phyloP scores from a whole-genome alignment of 2,888 invertebrate species.

The Melinopterus prodromus region DNA sequence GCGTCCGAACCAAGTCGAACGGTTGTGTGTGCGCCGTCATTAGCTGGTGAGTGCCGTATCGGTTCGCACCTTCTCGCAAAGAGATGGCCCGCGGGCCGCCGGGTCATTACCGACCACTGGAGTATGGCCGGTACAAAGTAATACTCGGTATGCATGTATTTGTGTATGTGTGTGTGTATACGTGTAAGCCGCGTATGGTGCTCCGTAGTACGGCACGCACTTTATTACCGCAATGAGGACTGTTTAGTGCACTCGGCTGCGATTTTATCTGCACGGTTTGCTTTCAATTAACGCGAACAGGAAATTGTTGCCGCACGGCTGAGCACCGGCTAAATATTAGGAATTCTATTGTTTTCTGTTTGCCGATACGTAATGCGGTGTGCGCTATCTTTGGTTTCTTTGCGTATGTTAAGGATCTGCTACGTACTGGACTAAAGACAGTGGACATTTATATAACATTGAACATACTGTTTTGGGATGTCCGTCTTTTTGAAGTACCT shows the following conservation, averaged over 20 bases:
- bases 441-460: not conserved
- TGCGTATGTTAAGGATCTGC: not conserved
- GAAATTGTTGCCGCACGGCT: not conserved
- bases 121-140: not conserved
- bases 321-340: not conserved
- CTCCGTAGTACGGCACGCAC: not conserved
- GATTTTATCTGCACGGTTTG: conserved; percentile 4
- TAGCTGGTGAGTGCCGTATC: not conserved
- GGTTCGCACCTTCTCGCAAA: not conserved
- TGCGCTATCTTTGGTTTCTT: not conserved
- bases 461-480: too few relatives aligned
- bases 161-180: not conserved
- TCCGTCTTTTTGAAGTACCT: too few relatives aligned
- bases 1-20: not conserved
- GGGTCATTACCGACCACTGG: not conserved
- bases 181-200: not conserved
- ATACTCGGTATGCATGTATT: not conserved
- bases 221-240: conserved; percentile 4
- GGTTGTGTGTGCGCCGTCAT: not conserved
- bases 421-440: not conserved
- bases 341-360: not conserved
- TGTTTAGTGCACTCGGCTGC: not conserved
- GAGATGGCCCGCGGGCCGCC: not conserved
- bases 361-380: not conserved
- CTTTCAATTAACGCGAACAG: not conserved